Conservation (phyloP, 1,140 invertebrate genomes). For the Platorchestia sp. region DNA sequence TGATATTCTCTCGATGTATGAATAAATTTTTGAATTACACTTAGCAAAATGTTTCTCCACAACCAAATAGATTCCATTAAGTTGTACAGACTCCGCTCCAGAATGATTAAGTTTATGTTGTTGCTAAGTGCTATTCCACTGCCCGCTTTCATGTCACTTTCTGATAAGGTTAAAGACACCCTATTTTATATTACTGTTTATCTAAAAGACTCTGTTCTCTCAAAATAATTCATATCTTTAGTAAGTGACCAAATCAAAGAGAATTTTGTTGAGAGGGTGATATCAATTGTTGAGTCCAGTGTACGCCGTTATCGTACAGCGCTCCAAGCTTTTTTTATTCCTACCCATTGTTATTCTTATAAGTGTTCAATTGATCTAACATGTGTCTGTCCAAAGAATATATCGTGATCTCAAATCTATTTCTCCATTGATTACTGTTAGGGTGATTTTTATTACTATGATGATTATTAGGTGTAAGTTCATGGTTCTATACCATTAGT, state of each 20-base stretch:
- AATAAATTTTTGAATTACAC: background rate
- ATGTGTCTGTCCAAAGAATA: constrained; percentile 51
- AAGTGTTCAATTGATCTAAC: constrained; percentile 47
- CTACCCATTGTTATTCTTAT: constrained; percentile 49
- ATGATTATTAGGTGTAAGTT: constrained; percentile 33
- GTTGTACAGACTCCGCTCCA: background rate
- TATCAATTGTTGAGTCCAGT: background rate
- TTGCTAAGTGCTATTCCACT: background rate
- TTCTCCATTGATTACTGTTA: constrained; percentile 39
- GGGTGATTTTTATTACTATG: constrained; percentile 26
- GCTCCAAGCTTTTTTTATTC: background rate
- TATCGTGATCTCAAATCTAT: constrained; percentile 53
- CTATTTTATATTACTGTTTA: background rate
- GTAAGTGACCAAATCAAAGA: background rate
- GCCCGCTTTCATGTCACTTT: background rate
- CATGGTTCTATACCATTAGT: constrained; percentile 21
- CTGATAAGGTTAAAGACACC: background rate
- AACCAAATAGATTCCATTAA: background rate
- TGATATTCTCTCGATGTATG: background rate
- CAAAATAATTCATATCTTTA: background rate
- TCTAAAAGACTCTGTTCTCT: background rate
- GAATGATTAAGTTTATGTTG: background rate
- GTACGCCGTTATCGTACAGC: background rate
- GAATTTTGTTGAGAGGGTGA: background rate
- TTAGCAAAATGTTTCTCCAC: background rate